Percentiles rank a stretch among this genome's conserved stretches.
Evolutionary conservation across 2,113 vertebrate genomes (phyloP).

Genomic region (Ciconia boyciana): DNA sequence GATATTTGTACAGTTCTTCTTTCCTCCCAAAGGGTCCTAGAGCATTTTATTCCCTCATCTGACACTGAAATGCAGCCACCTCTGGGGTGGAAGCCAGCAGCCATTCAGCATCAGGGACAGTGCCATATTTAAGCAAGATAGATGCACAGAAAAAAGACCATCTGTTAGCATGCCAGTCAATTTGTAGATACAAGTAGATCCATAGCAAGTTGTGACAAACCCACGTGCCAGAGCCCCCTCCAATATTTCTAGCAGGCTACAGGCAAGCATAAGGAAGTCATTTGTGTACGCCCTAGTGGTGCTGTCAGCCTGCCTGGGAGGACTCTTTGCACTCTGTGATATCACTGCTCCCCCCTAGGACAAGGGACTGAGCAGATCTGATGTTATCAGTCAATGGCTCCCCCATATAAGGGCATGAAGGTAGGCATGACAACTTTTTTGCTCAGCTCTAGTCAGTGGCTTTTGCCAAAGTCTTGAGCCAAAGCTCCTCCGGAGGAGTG

Average conservation of each 20-base stretch:
- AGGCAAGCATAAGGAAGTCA: slow-evolving; percentile 19
- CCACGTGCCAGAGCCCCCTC: neutral
- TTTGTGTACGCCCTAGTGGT: neutral
- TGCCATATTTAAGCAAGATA: slow-evolving; percentile 43
- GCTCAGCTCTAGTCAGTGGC: neutral
- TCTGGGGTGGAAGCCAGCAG: slow-evolving; percentile 55
- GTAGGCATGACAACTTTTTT: neutral
- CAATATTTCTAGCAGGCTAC: neutral
- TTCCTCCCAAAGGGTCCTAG: neutral
- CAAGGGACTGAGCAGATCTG: neutral
- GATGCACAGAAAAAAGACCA: neutral
- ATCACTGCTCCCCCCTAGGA: neutral
- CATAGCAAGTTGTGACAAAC: neutral
- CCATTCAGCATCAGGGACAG: slow-evolving; percentile 53
- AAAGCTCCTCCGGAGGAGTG: slow-evolving; percentile 21
- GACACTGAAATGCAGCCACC: slow-evolving; percentile 15
- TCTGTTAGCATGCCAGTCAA: slow-evolving; percentile 8
- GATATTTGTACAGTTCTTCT: neutral
- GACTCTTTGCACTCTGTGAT: neutral
- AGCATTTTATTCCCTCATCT: slow-evolving; percentile 8
- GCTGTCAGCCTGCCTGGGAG: neutral
- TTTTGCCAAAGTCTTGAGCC: slow-evolving; percentile 62
- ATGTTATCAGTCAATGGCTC: neutral
- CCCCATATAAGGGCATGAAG: neutral
- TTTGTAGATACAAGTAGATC: slow-evolving; percentile 11